A percentile compares a stretch with the other conserved stretches of the same genome.
These are phyloP conservation scores for Holcopasites calliopsidis DNA, from an alignment of 1,140 invertebrate species.

Conservation along the genomic window DNA sequence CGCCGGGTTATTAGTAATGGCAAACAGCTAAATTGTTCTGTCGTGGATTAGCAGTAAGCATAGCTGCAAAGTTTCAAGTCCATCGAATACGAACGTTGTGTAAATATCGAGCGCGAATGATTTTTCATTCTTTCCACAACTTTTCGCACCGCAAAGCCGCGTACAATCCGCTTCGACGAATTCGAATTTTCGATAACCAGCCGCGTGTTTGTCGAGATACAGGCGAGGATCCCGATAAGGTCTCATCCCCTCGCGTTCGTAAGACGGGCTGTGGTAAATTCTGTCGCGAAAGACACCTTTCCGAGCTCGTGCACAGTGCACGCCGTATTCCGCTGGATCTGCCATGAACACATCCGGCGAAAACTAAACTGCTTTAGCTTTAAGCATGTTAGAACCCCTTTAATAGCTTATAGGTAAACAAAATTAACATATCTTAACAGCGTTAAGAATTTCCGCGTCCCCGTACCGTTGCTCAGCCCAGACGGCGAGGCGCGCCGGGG, in stretches of 20 bases:
- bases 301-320: constrained; percentile 37
- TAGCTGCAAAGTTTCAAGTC: constrained; percentile 63
- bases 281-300: constrained; percentile 42
- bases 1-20: constrained; percentile 75
- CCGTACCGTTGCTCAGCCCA: constrained; percentile 53
- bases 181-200: constrained; percentile 57
- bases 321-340: constrained; percentile 68
- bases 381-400: constrained; percentile 79
- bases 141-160: neutral
- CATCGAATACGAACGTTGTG: no score
- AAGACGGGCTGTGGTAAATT: constrained; percentile 47
- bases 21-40: constrained; percentile 75
- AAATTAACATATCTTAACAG: constrained; percentile 81
- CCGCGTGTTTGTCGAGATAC: constrained; percentile 55
- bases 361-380: constrained; percentile 80
- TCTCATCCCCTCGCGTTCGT: constrained; percentile 34
- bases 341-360: constrained; percentile 74
- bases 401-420: constrained; percentile 81
- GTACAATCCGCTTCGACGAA: constrained; percentile 1
- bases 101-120: neutral
- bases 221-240: constrained; percentile 49
- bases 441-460: constrained; percentile 78
- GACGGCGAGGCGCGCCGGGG: constrained; percentile 47
- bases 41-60: constrained; percentile 68
- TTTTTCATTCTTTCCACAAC: neutral